Base-by-base conservation (phyloP, 2,113 vertebrate species). In the Chaenogobius annularis region DNA sequence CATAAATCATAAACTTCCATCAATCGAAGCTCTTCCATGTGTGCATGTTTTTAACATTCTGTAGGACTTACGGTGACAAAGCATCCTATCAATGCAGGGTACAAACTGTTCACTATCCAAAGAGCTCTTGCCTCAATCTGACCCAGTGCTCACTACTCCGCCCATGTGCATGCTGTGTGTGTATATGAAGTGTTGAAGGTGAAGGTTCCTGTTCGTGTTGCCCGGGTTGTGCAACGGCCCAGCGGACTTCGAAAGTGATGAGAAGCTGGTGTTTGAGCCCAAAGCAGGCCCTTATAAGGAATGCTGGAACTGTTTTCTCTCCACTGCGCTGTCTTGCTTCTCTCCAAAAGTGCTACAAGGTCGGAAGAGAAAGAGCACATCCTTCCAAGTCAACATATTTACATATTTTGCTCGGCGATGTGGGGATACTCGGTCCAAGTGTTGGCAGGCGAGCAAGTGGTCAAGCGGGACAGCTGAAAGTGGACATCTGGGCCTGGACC, bases 321-420 rank as follows among this genome's bases (percentile, higher is more conserved):
- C 90, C 80, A 87, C 88, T 90, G 80, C 65, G 74, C 89, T 84
- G 89, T 87, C 91, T 91, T 87, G 81, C 85, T 78, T 85, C 90
- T 85, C 87, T 88, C 88, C 83, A 84, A 84, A 90, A 87, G 88
- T 80, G 87, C 89, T 92, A 88, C 87, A 88, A 89, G 83, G 90
- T 91, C 85, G 78, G 79, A 89, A 79, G 82, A 90, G 87, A 88
- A 63, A 91, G 87, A 90, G 88, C 88, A 87, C 89, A 92, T 92
- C 91, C 82, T 92, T 92, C 88, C 91, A 92, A 94, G 91, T 92
- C 90, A 91, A 93, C 90, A 90, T 94, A 94, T 94, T 94, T 94
- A 94, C 92, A 94, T 93, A 92, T 93, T 94, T 94, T 86, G 26
- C 58, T 26, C 83, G 80, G 86, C 65, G 78, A 89, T 81, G 85